Conservation (phyloP, 2,113 vertebrate species). For the Mormyrus lacerda region DNA sequence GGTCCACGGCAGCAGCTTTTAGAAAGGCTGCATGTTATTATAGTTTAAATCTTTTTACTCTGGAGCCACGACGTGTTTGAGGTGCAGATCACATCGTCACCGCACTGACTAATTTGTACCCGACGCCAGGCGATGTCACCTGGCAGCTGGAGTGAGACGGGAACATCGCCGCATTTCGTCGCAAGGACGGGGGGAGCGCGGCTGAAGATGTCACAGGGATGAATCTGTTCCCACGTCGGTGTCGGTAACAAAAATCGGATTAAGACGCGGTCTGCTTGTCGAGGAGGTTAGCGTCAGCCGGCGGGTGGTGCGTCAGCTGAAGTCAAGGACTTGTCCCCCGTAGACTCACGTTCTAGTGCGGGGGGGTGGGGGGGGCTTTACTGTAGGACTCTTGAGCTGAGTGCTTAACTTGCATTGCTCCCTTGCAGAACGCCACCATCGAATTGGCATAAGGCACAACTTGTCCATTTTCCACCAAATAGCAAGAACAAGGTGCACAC, state of each 20-base stretch:
- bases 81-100: conserved; percentile 16
- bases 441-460: neutral
- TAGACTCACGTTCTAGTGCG: neutral
- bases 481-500: neutral
- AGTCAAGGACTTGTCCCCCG: neutral
- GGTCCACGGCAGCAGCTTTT: neutral
- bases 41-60: neutral
- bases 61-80: neutral
- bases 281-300: neutral
- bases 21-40: neutral
- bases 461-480: neutral
- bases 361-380: neutral
- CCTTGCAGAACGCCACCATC: neutral
- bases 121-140: conserved; percentile 15
- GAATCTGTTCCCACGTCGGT: neutral
- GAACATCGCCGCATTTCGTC: neutral
- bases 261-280: neutral
- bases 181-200: neutral
- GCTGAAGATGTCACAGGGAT: neutral
- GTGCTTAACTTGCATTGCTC: neutral
- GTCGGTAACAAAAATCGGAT: conserved; percentile 21
- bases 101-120: conserved; percentile 34
- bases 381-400: neutral
- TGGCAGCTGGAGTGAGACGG: conserved; percentile 17
- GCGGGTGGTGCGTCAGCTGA: conserved; percentile 14